Percentiles rank a stretch among this genome's conserved stretches.
These are phyloP conservation scores for Margaritifera margaritifera DNA, from an alignment of 2,888 invertebrate genomes.

Conservation along the genomic window DNA sequence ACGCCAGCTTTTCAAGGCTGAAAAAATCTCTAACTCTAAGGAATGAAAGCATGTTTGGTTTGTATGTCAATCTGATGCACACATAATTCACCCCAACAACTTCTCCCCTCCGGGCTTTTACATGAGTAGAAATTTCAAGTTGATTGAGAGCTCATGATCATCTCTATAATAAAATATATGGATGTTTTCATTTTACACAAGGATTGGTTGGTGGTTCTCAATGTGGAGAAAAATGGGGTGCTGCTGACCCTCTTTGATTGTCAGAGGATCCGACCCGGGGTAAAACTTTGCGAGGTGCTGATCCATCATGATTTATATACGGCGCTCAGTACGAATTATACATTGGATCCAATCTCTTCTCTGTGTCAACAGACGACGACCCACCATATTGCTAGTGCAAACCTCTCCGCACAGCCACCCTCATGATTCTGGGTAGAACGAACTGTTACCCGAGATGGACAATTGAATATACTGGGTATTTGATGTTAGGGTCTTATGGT, in stretches of 20 bases:
- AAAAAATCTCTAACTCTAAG: too few species aligned
- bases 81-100: too few species aligned
- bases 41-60: too few species aligned
- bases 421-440: constrained; percentile 18
- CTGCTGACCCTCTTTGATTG: constrained; percentile 20
- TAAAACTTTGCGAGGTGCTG: constrained; percentile 3
- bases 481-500: constrained; percentile 26
- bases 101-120: too few species aligned
- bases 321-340: constrained; percentile 17
- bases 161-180: too few species aligned
- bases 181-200: background rate
- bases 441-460: constrained; percentile 38
- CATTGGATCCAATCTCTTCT: background rate
- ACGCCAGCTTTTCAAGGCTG: too few species aligned
- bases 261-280: constrained; percentile 23
- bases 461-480: constrained; percentile 39
- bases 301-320: constrained; percentile 7
- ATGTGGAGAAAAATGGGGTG: constrained; percentile 8
- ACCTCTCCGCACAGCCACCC: background rate
- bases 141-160: too few species aligned
- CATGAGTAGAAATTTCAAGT: too few species aligned
- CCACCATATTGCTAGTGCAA: constrained; percentile 23
- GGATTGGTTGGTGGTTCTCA: constrained; percentile 23
- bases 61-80: too few species aligned
- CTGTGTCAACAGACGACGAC: constrained; percentile 10